These are phyloP conservation scores for Allenopithecus nigroviridis DNA, from an alignment of 2,797 vertebrate species.

Conservation along the genomic window DNA sequence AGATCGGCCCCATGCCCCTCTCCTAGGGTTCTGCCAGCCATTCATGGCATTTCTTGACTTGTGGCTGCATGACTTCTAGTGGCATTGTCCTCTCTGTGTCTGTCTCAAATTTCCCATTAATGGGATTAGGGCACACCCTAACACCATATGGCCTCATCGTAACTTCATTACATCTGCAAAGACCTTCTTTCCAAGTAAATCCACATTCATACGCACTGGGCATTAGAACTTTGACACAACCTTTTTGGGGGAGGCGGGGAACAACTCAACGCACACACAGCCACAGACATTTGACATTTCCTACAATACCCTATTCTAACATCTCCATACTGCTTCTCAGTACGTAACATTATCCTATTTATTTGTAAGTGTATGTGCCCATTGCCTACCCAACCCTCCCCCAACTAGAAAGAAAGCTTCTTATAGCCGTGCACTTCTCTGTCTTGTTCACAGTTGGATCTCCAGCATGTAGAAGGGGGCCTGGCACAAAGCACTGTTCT, in stretches of 20 bases:
- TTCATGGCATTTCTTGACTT: not conserved
- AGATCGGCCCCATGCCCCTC: too few species aligned
- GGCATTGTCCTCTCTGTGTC: not conserved
- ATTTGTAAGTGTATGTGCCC: not conserved
- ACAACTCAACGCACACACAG: not conserved
- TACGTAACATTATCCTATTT: not conserved
- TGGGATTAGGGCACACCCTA: too few species aligned
- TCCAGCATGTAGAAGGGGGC: not conserved
- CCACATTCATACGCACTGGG: not conserved
- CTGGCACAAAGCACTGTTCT: not conserved
- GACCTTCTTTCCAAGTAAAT: not conserved
- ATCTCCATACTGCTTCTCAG: not conserved
- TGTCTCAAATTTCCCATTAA: not conserved
- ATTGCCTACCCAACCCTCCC: not conserved
- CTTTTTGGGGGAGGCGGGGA: not conserved
- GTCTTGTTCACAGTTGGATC: not conserved
- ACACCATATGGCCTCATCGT: not conserved
- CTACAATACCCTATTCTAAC: not conserved
- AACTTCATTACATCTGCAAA: not conserved
- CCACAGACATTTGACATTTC: not conserved
- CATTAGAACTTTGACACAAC: not conserved
- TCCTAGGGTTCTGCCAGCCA: not conserved
- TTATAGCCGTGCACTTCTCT: not conserved
- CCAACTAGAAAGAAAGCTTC: not conserved
- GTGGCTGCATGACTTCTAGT: not conserved